Conservation (phyloP, 2,797 vertebrate genomes). For the Paramormyrops hopkinsi region DNA sequence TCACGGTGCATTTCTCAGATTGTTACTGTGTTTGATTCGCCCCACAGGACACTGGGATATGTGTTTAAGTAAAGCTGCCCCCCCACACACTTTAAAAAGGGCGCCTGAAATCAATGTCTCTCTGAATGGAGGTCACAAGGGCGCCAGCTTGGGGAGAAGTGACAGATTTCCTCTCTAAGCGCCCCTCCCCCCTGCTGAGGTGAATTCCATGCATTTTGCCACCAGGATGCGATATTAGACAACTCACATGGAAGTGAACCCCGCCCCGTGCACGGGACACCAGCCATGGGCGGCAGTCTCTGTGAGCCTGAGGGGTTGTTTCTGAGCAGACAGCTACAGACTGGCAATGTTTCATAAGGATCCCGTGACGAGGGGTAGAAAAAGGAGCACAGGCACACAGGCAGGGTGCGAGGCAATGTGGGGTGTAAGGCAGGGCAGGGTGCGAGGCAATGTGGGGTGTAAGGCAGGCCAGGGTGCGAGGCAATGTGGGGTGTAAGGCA, state of each 20-base stretch:
- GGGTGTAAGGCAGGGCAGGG: background rate
- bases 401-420: background rate
- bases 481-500: no score
- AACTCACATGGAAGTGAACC: conserved; percentile 61
- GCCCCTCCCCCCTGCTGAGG: conserved; percentile 36
- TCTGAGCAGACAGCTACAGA: background rate
- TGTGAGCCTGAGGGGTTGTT: background rate
- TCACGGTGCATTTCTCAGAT: conserved; percentile 12
- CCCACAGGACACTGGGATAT: conserved; percentile 33
- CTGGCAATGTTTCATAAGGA: background rate
- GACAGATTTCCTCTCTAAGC: conserved; percentile 76
- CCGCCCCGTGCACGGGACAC: conserved; percentile 32
- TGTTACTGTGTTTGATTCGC: conserved; percentile 18
- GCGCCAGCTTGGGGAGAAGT: conserved; percentile 73
- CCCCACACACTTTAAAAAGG: conserved; percentile 52
- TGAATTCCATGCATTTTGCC: conserved; percentile 69
- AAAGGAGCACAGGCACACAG: background rate
- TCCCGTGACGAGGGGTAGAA: background rate
- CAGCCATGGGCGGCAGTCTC: background rate
- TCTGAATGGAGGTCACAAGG: conserved; percentile 79
- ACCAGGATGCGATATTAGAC: conserved; percentile 65
- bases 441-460: background rate
- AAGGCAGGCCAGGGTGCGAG: no score
- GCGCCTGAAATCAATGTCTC: conserved; percentile 72
- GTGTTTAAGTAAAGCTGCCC: conserved; percentile 36